Conservation (phyloP, 1,140 invertebrate species). For the Lasioglossum baleicum region DNA sequence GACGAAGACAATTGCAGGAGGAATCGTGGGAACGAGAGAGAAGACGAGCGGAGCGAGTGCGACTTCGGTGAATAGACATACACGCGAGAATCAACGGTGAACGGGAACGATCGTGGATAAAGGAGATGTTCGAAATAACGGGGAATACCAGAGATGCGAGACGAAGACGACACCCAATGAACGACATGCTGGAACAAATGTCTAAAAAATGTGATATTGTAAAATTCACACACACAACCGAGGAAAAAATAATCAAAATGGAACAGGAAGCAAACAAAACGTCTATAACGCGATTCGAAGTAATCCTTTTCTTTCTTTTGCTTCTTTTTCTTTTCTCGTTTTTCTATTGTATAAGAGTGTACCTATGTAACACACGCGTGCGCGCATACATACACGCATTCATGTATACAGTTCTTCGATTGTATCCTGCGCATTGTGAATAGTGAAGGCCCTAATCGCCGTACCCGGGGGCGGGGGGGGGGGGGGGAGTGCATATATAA, state of each 20-base stretch:
- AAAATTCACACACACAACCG: conserved; percentile 57
- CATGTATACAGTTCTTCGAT: conserved; percentile 44
- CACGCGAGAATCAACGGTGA: too few species aligned
- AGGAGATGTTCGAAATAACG: conserved; percentile 21
- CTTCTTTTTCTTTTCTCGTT: conserved; percentile 8
- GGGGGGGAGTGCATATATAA: conserved; percentile 70
- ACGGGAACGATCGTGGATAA: too few species aligned
- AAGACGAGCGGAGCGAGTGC: conserved; percentile 7
- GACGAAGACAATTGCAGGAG: conserved; percentile 5
- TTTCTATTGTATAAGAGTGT: too few species aligned
- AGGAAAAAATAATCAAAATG: conserved; percentile 63
- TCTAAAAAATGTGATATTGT: conserved; percentile 65
- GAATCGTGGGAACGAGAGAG: conserved; percentile 20
- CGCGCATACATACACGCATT: not conserved
- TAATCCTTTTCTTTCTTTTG: too few species aligned
- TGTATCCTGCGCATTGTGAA: conserved; percentile 53
- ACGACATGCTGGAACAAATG: conserved; percentile 54
- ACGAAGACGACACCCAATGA: conserved; percentile 25
- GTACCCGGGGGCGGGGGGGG: not conserved
- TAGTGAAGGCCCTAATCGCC: conserved; percentile 73
- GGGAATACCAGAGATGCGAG: not conserved
- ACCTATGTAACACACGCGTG: not conserved
- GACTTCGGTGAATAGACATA: conserved; percentile 26
- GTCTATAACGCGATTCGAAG: conserved; percentile 37
- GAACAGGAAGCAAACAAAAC: conserved; percentile 25